Percentiles rank a stretch among this genome's conserved stretches.
phyloP scores from a whole-genome alignment of 2,113 vertebrate species.

The Cathartes aura region DNA sequence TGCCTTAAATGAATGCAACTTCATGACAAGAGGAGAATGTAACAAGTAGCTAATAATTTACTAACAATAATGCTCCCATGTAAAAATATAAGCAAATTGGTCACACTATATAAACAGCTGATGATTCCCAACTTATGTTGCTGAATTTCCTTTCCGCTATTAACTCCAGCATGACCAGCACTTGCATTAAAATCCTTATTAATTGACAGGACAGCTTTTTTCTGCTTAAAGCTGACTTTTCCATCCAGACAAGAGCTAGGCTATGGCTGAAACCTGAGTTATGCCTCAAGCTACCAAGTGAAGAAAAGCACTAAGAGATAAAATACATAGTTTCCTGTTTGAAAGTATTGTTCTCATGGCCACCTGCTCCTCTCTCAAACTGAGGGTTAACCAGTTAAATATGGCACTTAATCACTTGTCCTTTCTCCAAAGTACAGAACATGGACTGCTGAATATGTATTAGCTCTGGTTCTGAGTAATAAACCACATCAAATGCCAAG shows the following conservation, averaged over 20 bases:
- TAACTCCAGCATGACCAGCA: neutral
- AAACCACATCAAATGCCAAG: slow-evolving; percentile 42
- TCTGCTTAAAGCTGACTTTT: neutral
- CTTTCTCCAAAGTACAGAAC: slow-evolving; percentile 36
- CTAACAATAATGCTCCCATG: neutral
- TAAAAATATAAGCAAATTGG: neutral
- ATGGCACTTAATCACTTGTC: neutral
- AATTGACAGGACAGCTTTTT: neutral
- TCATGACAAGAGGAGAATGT: neutral
- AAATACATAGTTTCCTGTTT: neutral
- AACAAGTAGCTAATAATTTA: neutral
- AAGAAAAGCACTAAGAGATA: neutral
- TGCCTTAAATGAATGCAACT: neutral
- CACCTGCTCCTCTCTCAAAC: slow-evolving; percentile 37
- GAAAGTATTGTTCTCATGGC: slow-evolving; percentile 25
- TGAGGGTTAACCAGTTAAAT: slow-evolving; percentile 10
- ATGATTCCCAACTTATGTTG: neutral
- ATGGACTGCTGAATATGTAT: slow-evolving; percentile 44
- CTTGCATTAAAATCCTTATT: neutral
- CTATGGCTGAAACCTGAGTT: neutral
- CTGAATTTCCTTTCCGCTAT: neutral
- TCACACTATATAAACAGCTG: neutral
- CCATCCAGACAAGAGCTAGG: neutral
- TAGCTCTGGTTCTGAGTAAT: slow-evolving; percentile 66
- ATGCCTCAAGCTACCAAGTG: neutral